These are phyloP conservation scores for Andinoacara biseriatus DNA, from an alignment of 2,113 vertebrate species.

Conservation along the genomic window DNA sequence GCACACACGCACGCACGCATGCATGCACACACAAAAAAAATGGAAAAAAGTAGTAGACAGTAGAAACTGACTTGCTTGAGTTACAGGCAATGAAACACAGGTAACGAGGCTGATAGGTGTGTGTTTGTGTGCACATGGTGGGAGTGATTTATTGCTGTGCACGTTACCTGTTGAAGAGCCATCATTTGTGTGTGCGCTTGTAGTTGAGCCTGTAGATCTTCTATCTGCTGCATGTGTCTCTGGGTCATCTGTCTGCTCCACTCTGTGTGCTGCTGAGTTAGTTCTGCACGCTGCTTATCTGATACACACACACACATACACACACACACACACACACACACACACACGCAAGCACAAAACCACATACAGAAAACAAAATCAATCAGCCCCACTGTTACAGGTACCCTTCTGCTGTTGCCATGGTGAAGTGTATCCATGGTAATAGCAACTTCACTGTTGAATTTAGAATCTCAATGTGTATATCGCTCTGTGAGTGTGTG, in stretches of 20 bases:
- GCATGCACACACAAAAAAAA: neutral
- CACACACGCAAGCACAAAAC: neutral
- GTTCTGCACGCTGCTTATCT: constrained; percentile 89
- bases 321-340: constrained; percentile 38
- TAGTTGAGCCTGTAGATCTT: constrained; percentile 85
- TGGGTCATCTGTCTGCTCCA: constrained; percentile 85
- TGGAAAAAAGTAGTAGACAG: neutral
- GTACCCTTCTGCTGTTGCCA: constrained; percentile 74
- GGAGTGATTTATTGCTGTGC: neutral
- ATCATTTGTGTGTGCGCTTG: constrained; percentile 82
- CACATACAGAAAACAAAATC: constrained; percentile 52
- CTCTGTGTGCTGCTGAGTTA: constrained; percentile 85
- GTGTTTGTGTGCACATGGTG: neutral
- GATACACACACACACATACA: constrained; percentile 51
- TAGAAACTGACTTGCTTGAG: constrained; percentile 12
- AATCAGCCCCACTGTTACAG: constrained; percentile 58
- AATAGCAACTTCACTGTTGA: constrained; percentile 70
- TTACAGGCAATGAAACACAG: neutral
- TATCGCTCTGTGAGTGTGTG: constrained; percentile 7
- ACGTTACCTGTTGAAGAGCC: constrained; percentile 81
- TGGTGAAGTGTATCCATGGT: constrained; percentile 77
- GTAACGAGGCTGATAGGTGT: neutral
- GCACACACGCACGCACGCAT: neutral
- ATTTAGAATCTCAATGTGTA: constrained; percentile 65
- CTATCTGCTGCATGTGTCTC: constrained; percentile 89